A percentile compares a stretch with the other conserved stretches of the same genome.
These are phyloP conservation scores for Pemphredon lugubris DNA, from an alignment of 2,888 invertebrate species.

Conservation along the genomic window DNA sequence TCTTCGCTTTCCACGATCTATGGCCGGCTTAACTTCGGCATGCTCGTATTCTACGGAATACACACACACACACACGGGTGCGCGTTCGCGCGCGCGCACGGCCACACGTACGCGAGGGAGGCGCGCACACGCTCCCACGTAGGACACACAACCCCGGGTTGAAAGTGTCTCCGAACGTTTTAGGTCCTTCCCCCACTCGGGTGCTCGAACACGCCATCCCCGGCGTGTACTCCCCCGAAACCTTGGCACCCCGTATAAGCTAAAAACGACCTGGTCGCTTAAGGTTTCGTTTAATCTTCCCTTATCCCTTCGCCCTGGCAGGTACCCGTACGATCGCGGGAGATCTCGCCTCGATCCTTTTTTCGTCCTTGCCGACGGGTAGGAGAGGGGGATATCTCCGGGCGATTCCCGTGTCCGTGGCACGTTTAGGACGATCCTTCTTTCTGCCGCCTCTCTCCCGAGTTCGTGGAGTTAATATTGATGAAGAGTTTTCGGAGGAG, in stretches of 20 bases:
- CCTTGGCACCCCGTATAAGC: conserved; percentile 52
- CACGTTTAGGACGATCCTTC: conserved; percentile 58
- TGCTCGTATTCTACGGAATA: conserved; percentile 72
- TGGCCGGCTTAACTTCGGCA: conserved; percentile 73
- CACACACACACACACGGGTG: conserved; percentile 8
- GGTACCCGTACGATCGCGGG: conserved; percentile 57
- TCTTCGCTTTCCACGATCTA: conserved; percentile 74
- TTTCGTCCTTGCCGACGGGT: conserved; percentile 22
- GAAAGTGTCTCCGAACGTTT: conserved; percentile 36
- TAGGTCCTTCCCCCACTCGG: conserved; percentile 33
- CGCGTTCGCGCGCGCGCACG: conserved; percentile 8
- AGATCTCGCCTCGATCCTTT: conserved; percentile 55
- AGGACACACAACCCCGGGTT: conserved; percentile 20
- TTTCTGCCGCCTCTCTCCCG: conserved; percentile 19
- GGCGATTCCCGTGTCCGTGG: conserved; percentile 41
- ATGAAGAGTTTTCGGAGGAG: conserved; percentile 40
- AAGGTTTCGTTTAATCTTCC: conserved; percentile 71
- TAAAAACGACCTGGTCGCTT: conserved; percentile 67
- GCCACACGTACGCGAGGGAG: conserved; percentile 2
- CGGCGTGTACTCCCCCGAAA: conserved; percentile 38
- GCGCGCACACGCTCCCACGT: neutral
- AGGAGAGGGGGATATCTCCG: conserved; percentile 14
- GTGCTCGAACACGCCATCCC: conserved; percentile 12
- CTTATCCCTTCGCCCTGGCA: conserved; percentile 63
- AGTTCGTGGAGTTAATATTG: conserved; percentile 58